These are phyloP conservation scores for Amblyjoppa fuscipennis DNA, from an alignment of 2,888 invertebrate species.

Conservation along the genomic window DNA sequence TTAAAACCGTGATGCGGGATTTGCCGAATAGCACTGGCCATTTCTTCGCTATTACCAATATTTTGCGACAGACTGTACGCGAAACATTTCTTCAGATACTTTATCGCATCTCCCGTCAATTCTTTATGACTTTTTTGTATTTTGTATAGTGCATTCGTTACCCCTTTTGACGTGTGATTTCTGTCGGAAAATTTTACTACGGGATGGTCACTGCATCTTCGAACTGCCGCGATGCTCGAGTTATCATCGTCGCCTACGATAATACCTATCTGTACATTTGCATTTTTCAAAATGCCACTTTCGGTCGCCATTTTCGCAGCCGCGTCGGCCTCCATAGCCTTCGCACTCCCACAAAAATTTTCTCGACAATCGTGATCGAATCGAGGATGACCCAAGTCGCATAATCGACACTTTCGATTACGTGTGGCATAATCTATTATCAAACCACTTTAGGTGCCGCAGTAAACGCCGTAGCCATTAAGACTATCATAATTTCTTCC, in stretches of 20 bases:
- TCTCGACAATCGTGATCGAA: constrained; percentile 26
- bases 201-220: constrained; percentile 23
- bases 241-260: constrained; percentile 46
- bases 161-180: constrained; percentile 44
- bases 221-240: constrained; percentile 41
- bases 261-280: constrained; percentile 40
- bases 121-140: constrained; percentile 31
- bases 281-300: constrained; percentile 30
- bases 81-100: constrained; percentile 44
- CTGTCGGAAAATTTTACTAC: constrained; percentile 43
- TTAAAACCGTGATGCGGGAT: constrained; percentile 55
- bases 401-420: constrained; percentile 30
- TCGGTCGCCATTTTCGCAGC: background rate
- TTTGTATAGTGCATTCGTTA: constrained; percentile 37
- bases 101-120: constrained; percentile 34
- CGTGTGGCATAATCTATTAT: constrained; percentile 67
- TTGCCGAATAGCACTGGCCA: constrained; percentile 35
- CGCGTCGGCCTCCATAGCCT: constrained; percentile 24
- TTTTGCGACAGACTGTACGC: constrained; percentile 41
- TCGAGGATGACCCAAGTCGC: constrained; percentile 16
- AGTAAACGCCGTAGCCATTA: constrained; percentile 71
- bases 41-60: constrained; percentile 30
- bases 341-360: constrained; percentile 39
- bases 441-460: constrained; percentile 63
- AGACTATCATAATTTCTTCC: constrained; percentile 55